phyloP scores from a whole-genome alignment of 2,797 vertebrate species.

The Eidolon dupreanum region DNA sequence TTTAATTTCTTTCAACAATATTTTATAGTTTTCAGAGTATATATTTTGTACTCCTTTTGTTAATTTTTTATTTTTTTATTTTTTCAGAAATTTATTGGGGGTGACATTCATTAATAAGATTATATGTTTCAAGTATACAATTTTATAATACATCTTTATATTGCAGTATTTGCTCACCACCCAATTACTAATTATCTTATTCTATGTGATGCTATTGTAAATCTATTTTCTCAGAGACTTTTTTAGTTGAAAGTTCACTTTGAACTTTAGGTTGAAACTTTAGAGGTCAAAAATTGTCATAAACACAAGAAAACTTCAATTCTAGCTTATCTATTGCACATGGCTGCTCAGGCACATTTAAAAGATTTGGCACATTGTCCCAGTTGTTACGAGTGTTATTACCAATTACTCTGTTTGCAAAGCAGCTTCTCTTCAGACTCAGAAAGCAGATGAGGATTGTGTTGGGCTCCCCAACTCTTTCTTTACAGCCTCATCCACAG shows the following conservation, averaged over 20 bases:
- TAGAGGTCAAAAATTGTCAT: not conserved
- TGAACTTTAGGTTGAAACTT: constrained; percentile 36
- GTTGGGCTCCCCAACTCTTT: not conserved
- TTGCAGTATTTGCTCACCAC: no score
- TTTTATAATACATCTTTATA: no score
- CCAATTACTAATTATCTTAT: constrained; percentile 4
- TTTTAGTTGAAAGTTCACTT: not conserved
- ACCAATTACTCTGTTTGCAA: constrained; percentile 6
- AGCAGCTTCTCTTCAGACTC: not conserved
- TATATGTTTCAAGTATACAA: no score
- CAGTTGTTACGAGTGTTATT: not conserved
- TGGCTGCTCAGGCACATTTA: not conserved
- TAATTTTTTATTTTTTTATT: not conserved
- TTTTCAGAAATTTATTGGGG: no score
- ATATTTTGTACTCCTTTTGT: not conserved
- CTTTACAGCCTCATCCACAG: not conserved
- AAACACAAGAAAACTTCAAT: not conserved
- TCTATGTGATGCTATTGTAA: constrained; percentile 8
- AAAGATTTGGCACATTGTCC: not conserved
- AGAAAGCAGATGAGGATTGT: constrained; percentile 14
- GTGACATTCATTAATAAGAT: no score
- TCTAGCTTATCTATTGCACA: constrained; percentile 3
- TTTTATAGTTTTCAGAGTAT: constrained; percentile 23
- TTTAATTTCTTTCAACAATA: constrained; percentile 30
- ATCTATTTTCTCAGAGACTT: not conserved